Conservation (phyloP, 1,140 invertebrate genomes). For the Eumeta japonica region DNA sequence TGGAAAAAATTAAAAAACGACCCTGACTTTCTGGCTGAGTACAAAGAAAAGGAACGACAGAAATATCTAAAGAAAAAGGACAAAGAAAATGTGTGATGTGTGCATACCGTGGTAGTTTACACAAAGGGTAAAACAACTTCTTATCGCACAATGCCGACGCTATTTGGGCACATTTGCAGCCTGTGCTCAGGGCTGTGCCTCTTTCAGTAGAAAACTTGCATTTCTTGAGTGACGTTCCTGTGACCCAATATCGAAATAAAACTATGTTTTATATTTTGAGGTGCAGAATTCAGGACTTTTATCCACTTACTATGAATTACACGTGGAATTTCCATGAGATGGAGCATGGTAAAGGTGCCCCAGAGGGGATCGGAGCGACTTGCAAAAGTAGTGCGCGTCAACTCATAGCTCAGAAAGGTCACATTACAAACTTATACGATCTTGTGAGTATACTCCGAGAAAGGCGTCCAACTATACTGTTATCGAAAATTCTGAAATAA, state of each 20-base stretch:
- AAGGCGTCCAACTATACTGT: no score
- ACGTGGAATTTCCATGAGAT: slow-evolving; percentile 14
- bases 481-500: slow-evolving; percentile 9
- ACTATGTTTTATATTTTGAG: slow-evolving; percentile 11
- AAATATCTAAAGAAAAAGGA: no score
- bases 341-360: slow-evolving; percentile 15
- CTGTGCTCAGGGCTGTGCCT: slow-evolving; percentile 3
- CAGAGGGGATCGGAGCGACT: slow-evolving; percentile 10
- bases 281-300: no score
- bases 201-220: slow-evolving; percentile 8
- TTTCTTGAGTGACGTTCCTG: slow-evolving; percentile 14
- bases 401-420: slow-evolving; percentile 7
- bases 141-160: slow-evolving; percentile 6
- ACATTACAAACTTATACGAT: slow-evolving; percentile 9
- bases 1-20: no score
- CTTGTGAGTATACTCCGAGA: slow-evolving; percentile 5
- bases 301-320: slow-evolving; percentile 6
- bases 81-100: no score
- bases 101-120: slow-evolving; percentile 15
- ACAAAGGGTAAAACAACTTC: slow-evolving; percentile 7
- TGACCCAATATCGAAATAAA: slow-evolving; percentile 14
- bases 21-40: no score
- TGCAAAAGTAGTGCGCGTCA: slow-evolving; percentile 8
- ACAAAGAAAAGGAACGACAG: no score
- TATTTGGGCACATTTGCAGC: slow-evolving; percentile 14